These are phyloP conservation scores for Hafferia zeledoni DNA, from an alignment of 2,797 vertebrate genomes.

Conservation along the genomic window DNA sequence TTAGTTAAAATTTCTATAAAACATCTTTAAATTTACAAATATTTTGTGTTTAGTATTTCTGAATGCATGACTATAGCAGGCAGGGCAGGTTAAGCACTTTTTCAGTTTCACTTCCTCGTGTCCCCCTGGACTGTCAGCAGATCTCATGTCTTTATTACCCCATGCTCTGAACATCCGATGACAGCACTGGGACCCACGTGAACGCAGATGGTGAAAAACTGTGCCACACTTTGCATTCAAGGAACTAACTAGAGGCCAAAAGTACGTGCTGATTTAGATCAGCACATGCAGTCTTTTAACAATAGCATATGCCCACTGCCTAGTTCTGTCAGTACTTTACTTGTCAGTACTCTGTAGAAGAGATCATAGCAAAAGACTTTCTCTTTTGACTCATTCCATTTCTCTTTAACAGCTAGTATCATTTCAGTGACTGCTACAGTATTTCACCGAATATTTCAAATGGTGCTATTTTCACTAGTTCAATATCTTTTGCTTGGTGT, in stretches of 20 bases:
- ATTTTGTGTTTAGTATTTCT: background rate
- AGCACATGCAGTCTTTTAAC: background rate
- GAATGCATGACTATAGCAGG: background rate
- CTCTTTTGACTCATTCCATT: background rate
- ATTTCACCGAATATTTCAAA: background rate
- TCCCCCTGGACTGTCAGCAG: background rate
- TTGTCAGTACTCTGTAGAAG: background rate
- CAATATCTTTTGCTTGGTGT: background rate
- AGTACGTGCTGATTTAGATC: background rate
- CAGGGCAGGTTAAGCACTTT: background rate
- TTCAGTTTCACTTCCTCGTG: background rate
- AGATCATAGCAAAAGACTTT: background rate
- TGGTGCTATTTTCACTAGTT: background rate
- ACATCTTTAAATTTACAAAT: background rate
- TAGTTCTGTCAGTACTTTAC: background rate
- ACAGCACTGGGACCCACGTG: background rate
- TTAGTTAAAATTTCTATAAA: background rate
- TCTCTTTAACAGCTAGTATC: background rate
- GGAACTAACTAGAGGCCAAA: background rate
- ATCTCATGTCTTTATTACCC: background rate
- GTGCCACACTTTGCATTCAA: background rate
- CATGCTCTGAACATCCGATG: background rate
- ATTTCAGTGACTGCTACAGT: background rate
- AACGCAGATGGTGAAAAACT: background rate
- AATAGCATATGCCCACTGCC: background rate